phyloP scores from a whole-genome alignment of 2,888 invertebrate species.

The Coronaproctus castanopsis region DNA sequence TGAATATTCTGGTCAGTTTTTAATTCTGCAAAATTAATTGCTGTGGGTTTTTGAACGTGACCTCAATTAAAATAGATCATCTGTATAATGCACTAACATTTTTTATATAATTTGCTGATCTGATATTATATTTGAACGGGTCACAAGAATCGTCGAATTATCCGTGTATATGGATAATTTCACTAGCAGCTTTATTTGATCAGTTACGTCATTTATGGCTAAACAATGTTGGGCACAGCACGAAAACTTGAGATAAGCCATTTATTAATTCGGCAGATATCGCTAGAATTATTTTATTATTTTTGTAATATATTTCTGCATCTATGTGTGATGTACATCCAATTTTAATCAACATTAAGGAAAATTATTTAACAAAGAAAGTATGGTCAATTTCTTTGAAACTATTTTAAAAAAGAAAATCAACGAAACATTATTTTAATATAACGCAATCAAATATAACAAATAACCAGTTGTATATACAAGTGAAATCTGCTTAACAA shows the following conservation, averaged over 20 bases:
- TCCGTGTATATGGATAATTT: background rate
- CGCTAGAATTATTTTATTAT: too few relatives aligned
- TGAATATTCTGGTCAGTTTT: background rate
- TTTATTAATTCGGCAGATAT: background rate
- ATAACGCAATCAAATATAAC: too few relatives aligned
- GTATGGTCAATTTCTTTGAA: too few relatives aligned
- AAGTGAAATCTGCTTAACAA: too few relatives aligned
- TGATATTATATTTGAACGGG: background rate
- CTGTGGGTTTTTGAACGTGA: background rate
- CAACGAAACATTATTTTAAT: too few relatives aligned
- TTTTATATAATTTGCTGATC: background rate
- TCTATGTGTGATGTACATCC: too few relatives aligned
- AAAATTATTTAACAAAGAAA: too few relatives aligned
- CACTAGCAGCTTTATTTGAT: background rate
- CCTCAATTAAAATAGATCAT: background rate
- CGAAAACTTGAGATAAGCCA: background rate
- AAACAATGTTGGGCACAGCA: background rate
- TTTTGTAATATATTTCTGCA: too few relatives aligned
- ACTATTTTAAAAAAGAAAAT: too few relatives aligned
- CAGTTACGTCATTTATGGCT: background rate
- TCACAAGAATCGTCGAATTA: background rate
- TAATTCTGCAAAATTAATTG: background rate
- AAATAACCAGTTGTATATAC: too few relatives aligned
- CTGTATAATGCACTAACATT: background rate
- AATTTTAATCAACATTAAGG: too few relatives aligned